Percentiles rank a stretch among this genome's conserved stretches.
Conservation (phyloP, 2,113 vertebrate genomes). For the Pagrus major region DNA sequence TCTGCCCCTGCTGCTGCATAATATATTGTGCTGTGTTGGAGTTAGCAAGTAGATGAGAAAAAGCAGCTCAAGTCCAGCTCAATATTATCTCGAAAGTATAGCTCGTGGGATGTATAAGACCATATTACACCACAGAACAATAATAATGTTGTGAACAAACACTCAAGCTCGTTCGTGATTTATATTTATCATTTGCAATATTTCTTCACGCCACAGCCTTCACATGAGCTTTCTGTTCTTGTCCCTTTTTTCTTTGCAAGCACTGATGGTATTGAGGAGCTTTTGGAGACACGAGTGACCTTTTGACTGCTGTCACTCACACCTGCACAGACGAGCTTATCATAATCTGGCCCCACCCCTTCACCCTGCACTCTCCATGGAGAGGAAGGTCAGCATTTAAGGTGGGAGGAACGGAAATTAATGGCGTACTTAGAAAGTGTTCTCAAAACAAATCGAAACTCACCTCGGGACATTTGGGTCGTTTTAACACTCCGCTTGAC, state of each 20-base stretch:
- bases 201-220: background rate
- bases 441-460: conserved; percentile 52
- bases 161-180: background rate
- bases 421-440: conserved; percentile 52
- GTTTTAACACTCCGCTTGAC: conserved; percentile 35
- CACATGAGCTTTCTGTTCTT: conserved; percentile 24
- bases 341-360: background rate
- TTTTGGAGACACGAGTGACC: background rate
- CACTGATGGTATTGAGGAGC: background rate
- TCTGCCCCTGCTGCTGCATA: conserved; percentile 60
- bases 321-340: conserved; percentile 32
- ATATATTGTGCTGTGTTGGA: conserved; percentile 53
- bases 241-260: background rate
- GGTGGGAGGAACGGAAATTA: conserved; percentile 42
- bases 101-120: conserved; percentile 6
- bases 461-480: conserved; percentile 44
- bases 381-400: conserved; percentile 30
- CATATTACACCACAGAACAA: conserved; percentile 37
- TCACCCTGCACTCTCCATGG: conserved; percentile 12
- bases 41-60: conserved; percentile 34
- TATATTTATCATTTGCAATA: conserved; percentile 32
- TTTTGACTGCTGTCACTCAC: conserved; percentile 25
- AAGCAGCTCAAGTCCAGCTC: background rate
- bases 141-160: conserved; percentile 43
- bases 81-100: conserved; percentile 15